phyloP scores from a whole-genome alignment of 2,888 invertebrate genomes.

The Keiferia lycopersicella region DNA sequence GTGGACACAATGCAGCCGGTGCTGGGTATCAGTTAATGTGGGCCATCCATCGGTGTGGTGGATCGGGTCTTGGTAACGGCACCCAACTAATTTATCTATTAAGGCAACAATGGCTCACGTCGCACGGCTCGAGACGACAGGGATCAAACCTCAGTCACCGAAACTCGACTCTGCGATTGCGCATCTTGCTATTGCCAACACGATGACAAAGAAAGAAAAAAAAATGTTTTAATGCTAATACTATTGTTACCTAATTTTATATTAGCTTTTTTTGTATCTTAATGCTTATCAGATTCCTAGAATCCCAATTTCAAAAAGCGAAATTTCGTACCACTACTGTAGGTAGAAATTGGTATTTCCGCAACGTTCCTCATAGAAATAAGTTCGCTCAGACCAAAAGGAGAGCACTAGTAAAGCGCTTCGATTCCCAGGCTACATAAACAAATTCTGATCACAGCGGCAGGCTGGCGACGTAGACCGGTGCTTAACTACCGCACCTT shows the following conservation, averaged over 20 bases:
- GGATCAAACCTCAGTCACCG: constrained; percentile 26
- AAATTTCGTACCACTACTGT: constrained; percentile 44
- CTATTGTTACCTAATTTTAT: background rate
- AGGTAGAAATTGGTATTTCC: constrained; percentile 74
- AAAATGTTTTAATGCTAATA: background rate
- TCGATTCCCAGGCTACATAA: constrained; percentile 69
- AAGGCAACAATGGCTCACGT: constrained; percentile 70
- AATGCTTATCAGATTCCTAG: background rate
- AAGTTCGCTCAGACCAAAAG: constrained; percentile 71
- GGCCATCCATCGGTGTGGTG: constrained; percentile 43
- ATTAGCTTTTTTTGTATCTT: background rate
- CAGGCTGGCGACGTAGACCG: constrained; percentile 42
- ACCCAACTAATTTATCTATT: constrained; percentile 76
- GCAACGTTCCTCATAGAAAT: constrained; percentile 69
- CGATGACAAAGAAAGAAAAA: constrained; percentile 46
- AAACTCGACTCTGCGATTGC: constrained; percentile 27
- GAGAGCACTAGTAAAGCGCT: constrained; percentile 69
- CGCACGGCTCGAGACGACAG: constrained; percentile 41
- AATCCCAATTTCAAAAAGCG: background rate
- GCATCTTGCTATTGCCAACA: background rate
- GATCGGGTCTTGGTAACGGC: constrained; percentile 72
- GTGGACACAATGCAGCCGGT: constrained; percentile 50
- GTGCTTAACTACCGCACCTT: constrained; percentile 35
- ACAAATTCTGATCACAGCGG: constrained; percentile 76
- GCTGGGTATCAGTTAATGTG: constrained; percentile 48